A percentile compares a stretch with the other conserved stretches of the same genome.
phyloP scores from a whole-genome alignment of 1,140 invertebrate species.

The Latrodectus geometricus region DNA sequence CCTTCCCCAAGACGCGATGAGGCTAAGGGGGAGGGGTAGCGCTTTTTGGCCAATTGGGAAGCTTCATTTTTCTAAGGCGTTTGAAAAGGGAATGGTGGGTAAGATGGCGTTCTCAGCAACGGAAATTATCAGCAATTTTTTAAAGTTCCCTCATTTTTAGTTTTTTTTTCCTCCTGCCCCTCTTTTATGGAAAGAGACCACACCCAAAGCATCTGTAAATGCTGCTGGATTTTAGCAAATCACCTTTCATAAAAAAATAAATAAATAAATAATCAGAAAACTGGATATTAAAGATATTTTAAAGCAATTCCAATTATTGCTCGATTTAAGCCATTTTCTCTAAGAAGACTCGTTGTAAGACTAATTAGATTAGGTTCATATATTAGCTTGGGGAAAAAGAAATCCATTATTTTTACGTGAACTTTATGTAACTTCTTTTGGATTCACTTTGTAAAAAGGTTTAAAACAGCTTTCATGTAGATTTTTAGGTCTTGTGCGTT shows the following conservation, averaged over 20 bases:
- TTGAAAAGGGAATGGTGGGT: constrained; percentile 44
- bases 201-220: constrained; percentile 21
- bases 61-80: constrained; percentile 56
- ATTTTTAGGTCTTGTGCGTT: too few relatives aligned
- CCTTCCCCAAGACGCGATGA: constrained; percentile 38
- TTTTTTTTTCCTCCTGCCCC: constrained; percentile 8
- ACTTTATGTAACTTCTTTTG: too few relatives aligned
- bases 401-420: too few relatives aligned
- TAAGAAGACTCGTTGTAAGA: too few relatives aligned
- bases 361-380: too few relatives aligned
- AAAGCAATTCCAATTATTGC: too few relatives aligned
- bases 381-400: too few relatives aligned
- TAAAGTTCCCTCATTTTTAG: not conserved
- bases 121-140: constrained; percentile 55
- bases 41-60: constrained; percentile 47
- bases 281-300: not conserved
- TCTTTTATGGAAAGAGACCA: constrained; percentile 8
- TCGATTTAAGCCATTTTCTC: too few relatives aligned
- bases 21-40: constrained; percentile 54
- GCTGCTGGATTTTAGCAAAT: constrained; percentile 27
- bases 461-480: too few relatives aligned
- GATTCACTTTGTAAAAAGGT: too few relatives aligned
- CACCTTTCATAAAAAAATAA: constrained; percentile 21
- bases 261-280: not conserved
- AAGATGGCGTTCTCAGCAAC: constrained; percentile 54